These are phyloP conservation scores for Philonicus albiceps DNA, from an alignment of 2,888 invertebrate genomes.

Conservation along the genomic window DNA sequence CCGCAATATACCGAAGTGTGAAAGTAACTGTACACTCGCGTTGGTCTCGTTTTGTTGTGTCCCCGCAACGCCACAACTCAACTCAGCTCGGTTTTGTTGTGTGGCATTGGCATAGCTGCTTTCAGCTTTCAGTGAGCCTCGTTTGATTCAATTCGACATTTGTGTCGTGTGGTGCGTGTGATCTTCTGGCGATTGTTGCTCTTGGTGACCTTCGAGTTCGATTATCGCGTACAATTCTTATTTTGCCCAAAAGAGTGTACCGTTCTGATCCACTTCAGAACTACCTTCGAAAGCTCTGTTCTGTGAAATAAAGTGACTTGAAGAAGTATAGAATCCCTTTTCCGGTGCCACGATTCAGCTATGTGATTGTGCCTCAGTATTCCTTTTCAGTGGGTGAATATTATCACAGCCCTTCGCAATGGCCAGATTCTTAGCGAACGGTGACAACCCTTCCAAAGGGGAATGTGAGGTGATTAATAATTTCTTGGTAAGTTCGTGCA, in stretches of 20 bases:
- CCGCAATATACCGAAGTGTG: constrained; percentile 17
- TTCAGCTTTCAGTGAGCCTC: neutral
- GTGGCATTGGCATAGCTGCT: neutral
- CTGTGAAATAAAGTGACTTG: neutral
- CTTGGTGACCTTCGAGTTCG: constrained; percentile 7
- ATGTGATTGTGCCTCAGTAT: neutral
- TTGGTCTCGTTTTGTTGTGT: neutral
- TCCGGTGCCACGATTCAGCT: neutral
- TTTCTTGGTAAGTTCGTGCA: constrained; percentile 13
- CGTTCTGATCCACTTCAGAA: neutral
- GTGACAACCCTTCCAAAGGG: neutral
- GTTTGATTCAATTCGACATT: neutral
- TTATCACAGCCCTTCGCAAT: neutral
- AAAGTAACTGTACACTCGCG: constrained; percentile 35
- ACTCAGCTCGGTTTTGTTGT: neutral
- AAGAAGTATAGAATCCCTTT: neutral
- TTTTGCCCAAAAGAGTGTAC: neutral
- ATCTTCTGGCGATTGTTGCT: constrained; percentile 12
- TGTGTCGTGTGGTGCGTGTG: constrained; percentile 14
- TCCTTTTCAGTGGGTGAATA: neutral
- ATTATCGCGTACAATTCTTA: neutral
- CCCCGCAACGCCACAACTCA: neutral
- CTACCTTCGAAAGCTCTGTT: neutral
- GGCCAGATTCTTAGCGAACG: neutral
- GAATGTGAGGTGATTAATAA: constrained; percentile 24